Evolutionary conservation across 1,140 invertebrate species (phyloP).

Genomic region (Bombus breviceps): DNA sequence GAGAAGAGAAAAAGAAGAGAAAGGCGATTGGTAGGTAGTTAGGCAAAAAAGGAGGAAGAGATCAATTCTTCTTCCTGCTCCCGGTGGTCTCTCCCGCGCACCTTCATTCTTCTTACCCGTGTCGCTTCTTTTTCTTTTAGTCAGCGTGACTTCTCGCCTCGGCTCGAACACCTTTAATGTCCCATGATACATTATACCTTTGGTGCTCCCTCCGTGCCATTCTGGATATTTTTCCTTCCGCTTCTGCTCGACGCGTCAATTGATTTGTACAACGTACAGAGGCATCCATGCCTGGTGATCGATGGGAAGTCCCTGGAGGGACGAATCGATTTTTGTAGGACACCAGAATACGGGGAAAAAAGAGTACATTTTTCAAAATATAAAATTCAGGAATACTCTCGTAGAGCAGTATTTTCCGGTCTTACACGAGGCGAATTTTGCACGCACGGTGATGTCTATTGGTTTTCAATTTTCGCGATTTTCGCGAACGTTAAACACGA

Average conservation of each 20-base stretch:
- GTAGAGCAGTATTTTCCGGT: too few species aligned
- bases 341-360: background rate
- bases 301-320: background rate
- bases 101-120: constrained; percentile 1
- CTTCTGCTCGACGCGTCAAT: background rate
- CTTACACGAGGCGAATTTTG: background rate
- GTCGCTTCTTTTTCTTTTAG: background rate
- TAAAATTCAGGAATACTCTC: too few species aligned
- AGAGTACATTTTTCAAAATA: background rate
- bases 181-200: constrained; percentile 13
- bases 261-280: background rate
- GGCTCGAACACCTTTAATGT: background rate
- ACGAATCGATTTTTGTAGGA: background rate
- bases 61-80: background rate
- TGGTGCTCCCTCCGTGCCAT: background rate
- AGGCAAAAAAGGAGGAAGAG: background rate
- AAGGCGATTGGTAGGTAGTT: background rate
- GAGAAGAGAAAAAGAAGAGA: background rate
- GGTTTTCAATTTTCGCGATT: constrained; percentile 21
- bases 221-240: background rate
- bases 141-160: constrained; percentile 3
- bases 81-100: background rate
- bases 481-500: constrained; percentile 12
- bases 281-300: background rate
- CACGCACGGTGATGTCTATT: constrained; percentile 7